Conservation (phyloP, 37 sponge, comb jelly and placozoan genomes). For the Crambe crambe region DNA sequence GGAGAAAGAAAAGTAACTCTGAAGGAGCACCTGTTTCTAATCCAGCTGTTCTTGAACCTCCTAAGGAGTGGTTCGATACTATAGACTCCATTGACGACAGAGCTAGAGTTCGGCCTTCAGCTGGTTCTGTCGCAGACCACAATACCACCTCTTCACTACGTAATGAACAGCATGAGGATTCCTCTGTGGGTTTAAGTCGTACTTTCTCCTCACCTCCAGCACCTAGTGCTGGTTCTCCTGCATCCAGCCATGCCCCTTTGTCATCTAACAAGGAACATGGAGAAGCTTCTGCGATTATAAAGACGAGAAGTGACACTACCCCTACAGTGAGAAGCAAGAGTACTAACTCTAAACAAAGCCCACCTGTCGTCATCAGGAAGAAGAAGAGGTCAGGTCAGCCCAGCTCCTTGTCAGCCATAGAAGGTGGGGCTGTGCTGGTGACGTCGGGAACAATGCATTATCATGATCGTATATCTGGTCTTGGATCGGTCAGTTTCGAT, state of each 20-base stretch:
- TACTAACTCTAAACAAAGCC: background rate
- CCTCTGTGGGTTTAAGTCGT: no score
- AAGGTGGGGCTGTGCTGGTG: background rate
- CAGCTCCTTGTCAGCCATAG: background rate
- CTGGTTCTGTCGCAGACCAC: background rate
- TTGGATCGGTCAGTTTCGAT: slow-evolving; percentile 4
- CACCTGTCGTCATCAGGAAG: background rate
- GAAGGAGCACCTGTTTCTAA: background rate
- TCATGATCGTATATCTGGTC: background rate
- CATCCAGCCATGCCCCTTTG: background rate
- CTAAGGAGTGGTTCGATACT: slow-evolving; percentile 14
- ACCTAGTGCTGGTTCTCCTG: background rate
- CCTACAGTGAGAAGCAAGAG: no score
- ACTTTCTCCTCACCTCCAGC: background rate
- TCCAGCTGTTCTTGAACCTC: background rate
- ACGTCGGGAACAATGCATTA: background rate
- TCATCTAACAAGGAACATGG: no score
- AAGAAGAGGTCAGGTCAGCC: background rate
- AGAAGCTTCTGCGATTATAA: no score
- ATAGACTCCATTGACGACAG: background rate
- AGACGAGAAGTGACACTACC: no score
- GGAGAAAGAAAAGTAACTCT: background rate
- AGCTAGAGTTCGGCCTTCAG: background rate
- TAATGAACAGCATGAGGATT: no score
- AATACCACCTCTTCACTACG: background rate